Evolutionary conservation across 2,888 invertebrate species (phyloP).

Genomic region (Andrena praecox): DNA sequence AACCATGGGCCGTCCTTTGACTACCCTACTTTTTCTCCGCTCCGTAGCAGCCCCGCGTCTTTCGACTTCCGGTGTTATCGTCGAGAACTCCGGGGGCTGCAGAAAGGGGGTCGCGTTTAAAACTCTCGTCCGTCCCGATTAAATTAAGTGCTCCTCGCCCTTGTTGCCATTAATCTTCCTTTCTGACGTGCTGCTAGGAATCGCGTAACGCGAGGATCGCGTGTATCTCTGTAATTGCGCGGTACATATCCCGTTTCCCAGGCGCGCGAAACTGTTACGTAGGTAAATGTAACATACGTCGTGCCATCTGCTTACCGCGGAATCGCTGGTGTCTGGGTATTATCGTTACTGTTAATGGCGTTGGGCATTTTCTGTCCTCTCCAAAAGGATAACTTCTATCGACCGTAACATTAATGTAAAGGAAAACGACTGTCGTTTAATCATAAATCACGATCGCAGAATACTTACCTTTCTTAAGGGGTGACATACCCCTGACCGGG

Average conservation of each 20-base stretch:
- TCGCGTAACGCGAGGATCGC: conserved; percentile 23
- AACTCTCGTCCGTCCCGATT: conserved; percentile 39
- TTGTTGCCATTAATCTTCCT: conserved; percentile 36
- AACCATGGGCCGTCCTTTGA: conserved; percentile 37
- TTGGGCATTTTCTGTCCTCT: conserved; percentile 1
- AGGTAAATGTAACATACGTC: conserved; percentile 1
- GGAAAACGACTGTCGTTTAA: too few species aligned
- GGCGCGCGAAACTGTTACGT: background rate
- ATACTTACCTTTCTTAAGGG: too few species aligned
- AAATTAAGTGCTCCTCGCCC: conserved; percentile 26
- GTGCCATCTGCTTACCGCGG: conserved; percentile 10
- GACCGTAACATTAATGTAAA: too few species aligned
- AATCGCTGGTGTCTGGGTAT: background rate
- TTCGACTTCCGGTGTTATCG: conserved; percentile 60
- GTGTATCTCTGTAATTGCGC: conserved; percentile 3
- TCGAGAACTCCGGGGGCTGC: conserved; percentile 29
- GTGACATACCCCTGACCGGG: too few species aligned
- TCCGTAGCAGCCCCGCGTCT: conserved; percentile 28
- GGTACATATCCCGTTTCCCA: background rate
- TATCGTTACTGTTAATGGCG: background rate
- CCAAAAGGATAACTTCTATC: background rate
- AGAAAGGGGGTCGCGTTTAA: conserved; percentile 37
- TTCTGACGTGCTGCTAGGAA: conserved; percentile 18
- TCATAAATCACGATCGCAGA: too few species aligned
- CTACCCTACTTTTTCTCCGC: conserved; percentile 40